Conservation (phyloP, 2,113 vertebrate species). For the Heteronetta atricapilla region DNA sequence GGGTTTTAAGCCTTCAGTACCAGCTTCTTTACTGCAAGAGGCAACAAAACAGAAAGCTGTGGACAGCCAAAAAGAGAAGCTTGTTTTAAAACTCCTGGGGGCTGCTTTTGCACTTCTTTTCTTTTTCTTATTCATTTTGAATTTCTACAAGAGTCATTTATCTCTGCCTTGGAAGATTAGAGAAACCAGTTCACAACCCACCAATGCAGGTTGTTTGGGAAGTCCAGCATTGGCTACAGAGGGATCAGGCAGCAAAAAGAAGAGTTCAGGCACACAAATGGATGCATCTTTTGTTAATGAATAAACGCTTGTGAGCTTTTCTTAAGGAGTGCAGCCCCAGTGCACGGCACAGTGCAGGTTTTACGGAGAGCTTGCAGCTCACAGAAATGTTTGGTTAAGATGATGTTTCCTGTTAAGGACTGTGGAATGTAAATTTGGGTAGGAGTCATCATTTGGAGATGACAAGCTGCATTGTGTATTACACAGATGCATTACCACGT, state of each 20-base stretch:
- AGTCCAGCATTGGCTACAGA: neutral
- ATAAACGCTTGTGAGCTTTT: neutral
- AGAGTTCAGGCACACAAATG: neutral
- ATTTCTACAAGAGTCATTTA: constrained; percentile 70
- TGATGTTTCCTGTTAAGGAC: neutral
- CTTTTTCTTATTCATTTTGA: constrained; percentile 70
- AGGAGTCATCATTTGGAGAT: neutral
- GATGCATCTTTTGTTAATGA: neutral
- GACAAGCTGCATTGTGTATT: neutral
- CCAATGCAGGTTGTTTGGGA: neutral
- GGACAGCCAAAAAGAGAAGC: neutral
- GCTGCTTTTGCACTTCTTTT: constrained; percentile 58
- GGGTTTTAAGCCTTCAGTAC: neutral
- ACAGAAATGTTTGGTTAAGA: neutral
- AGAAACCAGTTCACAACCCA: neutral
- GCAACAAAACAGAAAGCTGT: neutral
- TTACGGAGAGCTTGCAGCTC: neutral
- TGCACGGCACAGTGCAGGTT: neutral
- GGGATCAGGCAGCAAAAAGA: neutral
- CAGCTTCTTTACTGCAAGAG: neutral
- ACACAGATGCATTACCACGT: neutral
- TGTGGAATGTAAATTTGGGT: neutral
- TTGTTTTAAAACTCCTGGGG: constrained; percentile 57
- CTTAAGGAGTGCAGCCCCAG: fast-evolving
- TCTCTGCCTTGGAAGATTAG: constrained; percentile 1